A percentile compares a stretch with the other conserved stretches of the same genome.
These are phyloP conservation scores for Lethenteron reissneri DNA, from an alignment of 2,113 vertebrate species.

Conservation along the genomic window DNA sequence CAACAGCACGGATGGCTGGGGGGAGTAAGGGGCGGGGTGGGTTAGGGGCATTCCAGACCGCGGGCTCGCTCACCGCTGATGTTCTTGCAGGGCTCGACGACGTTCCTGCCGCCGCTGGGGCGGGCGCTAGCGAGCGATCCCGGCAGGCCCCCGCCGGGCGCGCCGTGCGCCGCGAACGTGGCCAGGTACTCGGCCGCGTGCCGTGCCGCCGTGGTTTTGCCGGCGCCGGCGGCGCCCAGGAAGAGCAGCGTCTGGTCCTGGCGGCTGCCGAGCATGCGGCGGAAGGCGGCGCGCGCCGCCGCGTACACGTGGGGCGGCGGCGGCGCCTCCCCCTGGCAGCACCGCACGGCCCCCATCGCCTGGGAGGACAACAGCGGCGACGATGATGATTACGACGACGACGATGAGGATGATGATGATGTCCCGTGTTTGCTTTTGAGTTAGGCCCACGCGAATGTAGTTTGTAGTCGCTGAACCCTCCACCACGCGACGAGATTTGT, in stretches of 20 bases:
- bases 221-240: slow-evolving; percentile 60
- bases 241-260: slow-evolving; percentile 79
- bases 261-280: slow-evolving; percentile 63
- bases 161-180: slow-evolving; percentile 39
- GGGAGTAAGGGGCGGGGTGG: no score
- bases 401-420: no score
- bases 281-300: slow-evolving; percentile 65
- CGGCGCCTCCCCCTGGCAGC: slow-evolving; percentile 27
- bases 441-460: no score
- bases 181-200: slow-evolving; percentile 76
- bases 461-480: no score
- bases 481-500: no score
- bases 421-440: no score
- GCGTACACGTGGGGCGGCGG: slow-evolving; percentile 67
- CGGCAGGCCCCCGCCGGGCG: no score
- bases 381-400: no score
- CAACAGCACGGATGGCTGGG: no score
- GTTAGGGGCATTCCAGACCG: no score
- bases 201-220: slow-evolving; percentile 84
- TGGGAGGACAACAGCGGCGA: slow-evolving; percentile 14
- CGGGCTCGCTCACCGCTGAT: no score
- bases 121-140: no score
- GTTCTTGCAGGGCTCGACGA: slow-evolving; percentile 13
- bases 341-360: slow-evolving; percentile 48
- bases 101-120: slow-evolving; percentile 51